These are phyloP conservation scores for Setophaga coronata DNA, from an alignment of 2,113 vertebrate species.

Conservation along the genomic window DNA sequence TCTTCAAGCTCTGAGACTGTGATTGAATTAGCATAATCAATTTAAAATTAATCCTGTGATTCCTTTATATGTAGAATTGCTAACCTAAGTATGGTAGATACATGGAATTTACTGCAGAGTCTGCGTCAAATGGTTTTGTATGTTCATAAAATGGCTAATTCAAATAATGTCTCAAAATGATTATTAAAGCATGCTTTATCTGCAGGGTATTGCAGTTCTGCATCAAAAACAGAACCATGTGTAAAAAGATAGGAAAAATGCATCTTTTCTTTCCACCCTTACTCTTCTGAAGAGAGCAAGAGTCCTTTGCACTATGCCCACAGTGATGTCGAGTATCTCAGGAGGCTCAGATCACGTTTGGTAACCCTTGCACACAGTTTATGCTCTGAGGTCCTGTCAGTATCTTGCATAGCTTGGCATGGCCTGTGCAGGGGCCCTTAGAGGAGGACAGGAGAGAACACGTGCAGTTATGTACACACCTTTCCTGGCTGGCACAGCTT, in stretches of 20 bases:
- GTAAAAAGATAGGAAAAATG: not conserved
- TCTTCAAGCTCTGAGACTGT: not conserved
- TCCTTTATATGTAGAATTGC: not conserved
- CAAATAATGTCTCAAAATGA: not conserved
- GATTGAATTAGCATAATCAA: not conserved
- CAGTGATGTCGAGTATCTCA: not conserved
- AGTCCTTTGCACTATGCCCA: not conserved
- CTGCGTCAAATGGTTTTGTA: not conserved
- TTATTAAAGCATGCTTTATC: not conserved
- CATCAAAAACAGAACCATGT: not conserved
- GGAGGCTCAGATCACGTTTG: not conserved
- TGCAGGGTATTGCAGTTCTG: not conserved
- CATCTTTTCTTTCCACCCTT: not conserved
- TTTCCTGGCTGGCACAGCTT: not conserved
- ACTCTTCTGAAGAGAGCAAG: not conserved
- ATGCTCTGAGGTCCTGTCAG: not conserved
- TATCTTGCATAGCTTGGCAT: rapidly evolving
- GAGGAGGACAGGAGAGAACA: rapidly evolving
- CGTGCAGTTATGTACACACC: not conserved
- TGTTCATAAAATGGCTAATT: not conserved
- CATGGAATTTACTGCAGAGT: not conserved
- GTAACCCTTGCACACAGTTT: not conserved
- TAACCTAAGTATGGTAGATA: not conserved
- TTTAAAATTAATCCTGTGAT: not conserved
- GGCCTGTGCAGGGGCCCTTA: not conserved